Evolutionary conservation across 2,888 invertebrate species (phyloP), one percentile per base, ranked within the genome.

Genomic region (Trichogramma dendrolimi): DNA sequence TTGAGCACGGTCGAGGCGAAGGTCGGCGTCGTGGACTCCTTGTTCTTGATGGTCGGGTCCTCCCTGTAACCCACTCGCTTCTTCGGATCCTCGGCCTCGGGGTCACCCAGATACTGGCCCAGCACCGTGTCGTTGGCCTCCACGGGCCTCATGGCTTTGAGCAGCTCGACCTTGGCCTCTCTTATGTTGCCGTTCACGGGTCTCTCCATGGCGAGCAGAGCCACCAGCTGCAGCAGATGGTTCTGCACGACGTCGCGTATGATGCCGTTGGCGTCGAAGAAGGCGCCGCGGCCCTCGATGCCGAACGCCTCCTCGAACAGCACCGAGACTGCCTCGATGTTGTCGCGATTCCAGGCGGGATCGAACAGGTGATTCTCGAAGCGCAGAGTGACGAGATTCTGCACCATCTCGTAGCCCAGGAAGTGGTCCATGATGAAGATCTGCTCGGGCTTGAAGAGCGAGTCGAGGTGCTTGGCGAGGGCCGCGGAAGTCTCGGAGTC

Each of bases 211-310:
- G 58, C 60, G 3, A 65, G 5, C 7, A 65, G 58, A 5, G 65
- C 58, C 4, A 60, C 2, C 4, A 65, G 55, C 11, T 65, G 65
- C 11, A 65, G 44, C 39, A 65, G 14, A 39, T 65, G 65, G 41
- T 65, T 65, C 52, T 65, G 65, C 62, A 62, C 55, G 42, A 65
- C 65, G 11, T 65, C 65, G 10, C 65, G 53, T 11, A 65, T 58
- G 2, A 65, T 65, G 10, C 62, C 62, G 27, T 59, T 53, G 3
- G 46, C 43, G 14, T 65, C 65, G 39, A 65, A 65, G 38, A 61
- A 65, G 0, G 41, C 58, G 3, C 65, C 65, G 7, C 65, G 46
- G 10, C 65, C 65, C 27, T 62, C 60, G 46, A 62, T 41, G 8
- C 65, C 62, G 10, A 65, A 62, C 14, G 56, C 56, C 40, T 65